These are phyloP conservation scores for Fragum whitleyi DNA, from an alignment of 2,888 invertebrate species.

Conservation along the genomic window DNA sequence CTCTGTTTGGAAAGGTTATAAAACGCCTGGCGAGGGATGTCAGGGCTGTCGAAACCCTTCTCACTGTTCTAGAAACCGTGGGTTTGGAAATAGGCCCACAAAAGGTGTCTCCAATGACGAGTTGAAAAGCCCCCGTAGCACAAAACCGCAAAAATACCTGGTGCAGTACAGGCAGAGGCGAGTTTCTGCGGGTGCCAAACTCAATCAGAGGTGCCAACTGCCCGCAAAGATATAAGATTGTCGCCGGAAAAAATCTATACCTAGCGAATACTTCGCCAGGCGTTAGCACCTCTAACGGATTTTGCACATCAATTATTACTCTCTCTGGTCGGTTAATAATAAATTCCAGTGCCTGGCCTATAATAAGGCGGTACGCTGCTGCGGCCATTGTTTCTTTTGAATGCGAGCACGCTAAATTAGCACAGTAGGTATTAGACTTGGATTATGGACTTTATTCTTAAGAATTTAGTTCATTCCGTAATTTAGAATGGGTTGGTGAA, in stretches of 20 bases:
- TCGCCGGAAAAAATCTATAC: not conserved
- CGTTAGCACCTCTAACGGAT: not conserved
- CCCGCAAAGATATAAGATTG: not conserved
- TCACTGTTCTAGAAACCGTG: not conserved
- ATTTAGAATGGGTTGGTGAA: not conserved
- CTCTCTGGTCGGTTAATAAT: not conserved
- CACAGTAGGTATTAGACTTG: not conserved
- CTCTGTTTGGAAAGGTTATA: not conserved
- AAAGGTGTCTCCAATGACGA: not conserved
- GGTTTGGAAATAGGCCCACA: not conserved
- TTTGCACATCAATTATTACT: not conserved
- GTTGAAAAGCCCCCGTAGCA: constrained; percentile 10
- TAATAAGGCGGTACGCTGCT: not conserved
- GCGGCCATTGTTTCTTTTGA: not conserved
- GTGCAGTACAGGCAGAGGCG: not conserved
- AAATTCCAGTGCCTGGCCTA: not conserved
- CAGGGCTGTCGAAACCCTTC: not conserved
- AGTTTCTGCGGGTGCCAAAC: not conserved
- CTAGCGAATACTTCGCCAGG: not conserved
- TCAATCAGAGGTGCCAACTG: not conserved
- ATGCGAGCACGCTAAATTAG: not conserved
- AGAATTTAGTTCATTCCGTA: not conserved
- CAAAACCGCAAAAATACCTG: not conserved
- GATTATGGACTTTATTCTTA: not conserved
- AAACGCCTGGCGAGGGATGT: not conserved